Evolutionary conservation across 2,888 invertebrate genomes (phyloP).

Genomic region (Idaea aversata): DNA sequence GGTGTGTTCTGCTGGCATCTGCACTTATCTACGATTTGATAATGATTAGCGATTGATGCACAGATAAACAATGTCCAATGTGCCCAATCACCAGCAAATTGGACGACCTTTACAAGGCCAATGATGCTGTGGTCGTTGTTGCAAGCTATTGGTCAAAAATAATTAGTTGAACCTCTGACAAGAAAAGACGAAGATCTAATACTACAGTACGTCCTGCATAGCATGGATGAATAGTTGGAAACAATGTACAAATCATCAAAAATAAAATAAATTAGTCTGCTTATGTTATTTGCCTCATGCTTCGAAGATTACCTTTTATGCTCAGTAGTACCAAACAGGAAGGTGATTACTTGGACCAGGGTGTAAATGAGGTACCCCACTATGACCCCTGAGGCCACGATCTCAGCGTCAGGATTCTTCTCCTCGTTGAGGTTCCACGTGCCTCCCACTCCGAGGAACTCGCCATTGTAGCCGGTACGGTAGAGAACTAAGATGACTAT

Average conservation of each 20-base stretch:
- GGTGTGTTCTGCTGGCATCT: no score
- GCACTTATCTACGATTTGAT: no score
- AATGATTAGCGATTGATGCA: no score
- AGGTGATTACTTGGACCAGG: slow-evolving; percentile 86
- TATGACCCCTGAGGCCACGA: slow-evolving; percentile 92
- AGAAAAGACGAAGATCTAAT: no score
- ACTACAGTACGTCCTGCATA: no score
- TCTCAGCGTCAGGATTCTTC: slow-evolving; percentile 92
- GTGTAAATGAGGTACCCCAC: slow-evolving; percentile 94
- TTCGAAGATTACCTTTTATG: slow-evolving; percentile 82
- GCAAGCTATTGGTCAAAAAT: no score
- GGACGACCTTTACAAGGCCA: no score
- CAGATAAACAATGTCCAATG: no score
- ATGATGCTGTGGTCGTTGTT: no score
- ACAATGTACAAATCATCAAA: background rate
- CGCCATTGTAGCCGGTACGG: slow-evolving; percentile 89
- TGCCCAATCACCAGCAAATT: no score
- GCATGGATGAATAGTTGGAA: background rate
- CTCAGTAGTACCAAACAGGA: slow-evolving; percentile 87
- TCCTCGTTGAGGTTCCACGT: slow-evolving; percentile 95
- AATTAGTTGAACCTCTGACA: no score
- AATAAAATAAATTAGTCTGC: background rate
- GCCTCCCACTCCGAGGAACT: slow-evolving; percentile 92
- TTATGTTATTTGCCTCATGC: background rate
- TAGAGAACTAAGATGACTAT: slow-evolving; percentile 89